Evolutionary conservation across 2,888 invertebrate genomes (phyloP), one percentile per base, ranked within the genome.

Genomic region (Drosophila emarginata): DNA sequence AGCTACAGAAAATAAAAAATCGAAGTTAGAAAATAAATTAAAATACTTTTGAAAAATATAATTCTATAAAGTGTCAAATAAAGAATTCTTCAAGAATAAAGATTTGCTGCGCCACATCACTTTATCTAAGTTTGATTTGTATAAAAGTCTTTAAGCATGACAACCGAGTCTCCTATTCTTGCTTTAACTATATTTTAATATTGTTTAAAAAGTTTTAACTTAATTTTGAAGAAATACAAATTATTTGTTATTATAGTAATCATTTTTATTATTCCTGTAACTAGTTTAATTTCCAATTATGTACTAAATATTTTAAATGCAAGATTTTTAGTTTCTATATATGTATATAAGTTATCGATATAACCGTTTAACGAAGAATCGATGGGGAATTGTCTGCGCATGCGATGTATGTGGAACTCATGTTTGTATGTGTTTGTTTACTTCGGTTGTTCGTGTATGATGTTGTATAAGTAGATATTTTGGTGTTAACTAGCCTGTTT

Each of bases 1-100:
- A 96, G 89, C 91, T 96, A 69, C 95, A 95, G 88, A 94, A 94
- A 79, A 91, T 94, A 69, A 95, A 94, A 88, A 96, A 95, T 91
- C 95, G 87, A 68, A 64, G 7, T 40, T 21, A 15, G 26, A 45
- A 21, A 45, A 21, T 11, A 18, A 11, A 4, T 1, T 45, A 21
- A 15, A 45, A 45, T 45, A 21, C 11, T 45, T 21, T 11, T 1
- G 7, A 4, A 15, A 45, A 45, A 45, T 12, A 45, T 45, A 21
- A 21, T 12, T 45, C 18, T 12, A 12, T 45, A 12, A 7, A 12
- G 45, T 45, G 18, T 4, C 4, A 12, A 11, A 21, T 21, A 18
- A 18, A 18, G 1, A 45, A 21, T 45, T 45, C 45, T 45, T 45
- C 4, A 45, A 45, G 45, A 45, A 45, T 51, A 56, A 69, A 62